Conservation (phyloP, 2,113 vertebrate genomes). For the Albula goreensis region DNA sequence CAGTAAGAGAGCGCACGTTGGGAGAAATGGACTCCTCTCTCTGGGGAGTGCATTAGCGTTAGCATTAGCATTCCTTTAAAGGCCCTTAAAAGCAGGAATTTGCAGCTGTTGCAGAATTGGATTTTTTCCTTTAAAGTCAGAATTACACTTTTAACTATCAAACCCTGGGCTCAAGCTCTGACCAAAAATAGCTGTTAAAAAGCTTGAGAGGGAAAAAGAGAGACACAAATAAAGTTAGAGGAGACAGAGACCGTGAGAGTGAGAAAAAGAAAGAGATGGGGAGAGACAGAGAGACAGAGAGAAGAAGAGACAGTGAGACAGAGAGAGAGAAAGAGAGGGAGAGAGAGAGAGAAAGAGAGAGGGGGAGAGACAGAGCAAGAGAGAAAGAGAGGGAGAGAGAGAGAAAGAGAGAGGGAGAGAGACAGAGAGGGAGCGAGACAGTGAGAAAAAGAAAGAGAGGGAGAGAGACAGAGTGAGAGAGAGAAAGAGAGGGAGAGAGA, state of each 20-base stretch:
- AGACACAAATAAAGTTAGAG: constrained; percentile 36
- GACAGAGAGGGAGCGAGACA: too few species aligned
- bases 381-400: background rate
- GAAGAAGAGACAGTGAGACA: background rate
- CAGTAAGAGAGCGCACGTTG: constrained; percentile 33
- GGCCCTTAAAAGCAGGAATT: constrained; percentile 30
- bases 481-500: background rate
- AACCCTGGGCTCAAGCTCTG: background rate
- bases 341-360: constrained; percentile 16
- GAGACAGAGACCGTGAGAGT: background rate
- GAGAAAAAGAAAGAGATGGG: background rate
- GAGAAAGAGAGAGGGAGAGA: background rate
- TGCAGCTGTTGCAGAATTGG: constrained; percentile 58
- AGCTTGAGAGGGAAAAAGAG: background rate
- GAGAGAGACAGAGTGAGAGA: too few species aligned
- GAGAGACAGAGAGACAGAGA: background rate
- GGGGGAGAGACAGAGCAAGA: background rate
- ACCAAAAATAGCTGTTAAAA: background rate
- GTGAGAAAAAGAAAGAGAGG: too few species aligned
- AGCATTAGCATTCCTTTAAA: background rate
- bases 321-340: background rate
- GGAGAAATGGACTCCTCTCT: background rate
- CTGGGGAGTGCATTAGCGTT: too few species aligned
- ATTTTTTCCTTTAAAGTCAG: constrained; percentile 49
- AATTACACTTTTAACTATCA: constrained; percentile 42